phyloP scores from a whole-genome alignment of 2,113 vertebrate genomes.

The Heptranchias perlo region DNA sequence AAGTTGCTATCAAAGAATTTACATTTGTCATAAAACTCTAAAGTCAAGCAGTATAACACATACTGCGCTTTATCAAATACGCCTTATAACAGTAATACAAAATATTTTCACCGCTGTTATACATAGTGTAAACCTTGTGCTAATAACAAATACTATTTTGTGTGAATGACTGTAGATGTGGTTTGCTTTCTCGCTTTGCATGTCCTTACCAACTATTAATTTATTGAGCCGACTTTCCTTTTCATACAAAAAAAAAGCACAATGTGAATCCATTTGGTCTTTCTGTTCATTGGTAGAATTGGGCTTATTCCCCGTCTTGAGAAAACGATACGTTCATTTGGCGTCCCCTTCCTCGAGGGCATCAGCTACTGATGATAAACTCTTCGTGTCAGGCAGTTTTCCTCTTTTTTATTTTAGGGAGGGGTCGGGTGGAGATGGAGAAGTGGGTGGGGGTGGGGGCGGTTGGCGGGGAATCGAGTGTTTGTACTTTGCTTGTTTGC shows the following conservation, averaged over 20 bases:
- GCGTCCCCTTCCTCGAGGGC: not conserved
- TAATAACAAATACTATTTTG: slow-evolving; percentile 50
- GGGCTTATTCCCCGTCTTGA: not conserved
- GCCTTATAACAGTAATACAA: slow-evolving; percentile 56
- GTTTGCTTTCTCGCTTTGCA: slow-evolving; percentile 62
- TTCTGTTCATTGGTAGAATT: slow-evolving; percentile 55
- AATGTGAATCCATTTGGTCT: slow-evolving; percentile 73
- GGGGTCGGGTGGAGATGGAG: not conserved
- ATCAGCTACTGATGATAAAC: not conserved
- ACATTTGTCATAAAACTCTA: slow-evolving; percentile 48
- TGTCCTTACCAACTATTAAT: slow-evolving; percentile 67
- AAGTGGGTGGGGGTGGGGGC: not conserved
- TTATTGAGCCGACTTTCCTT: slow-evolving; percentile 56
- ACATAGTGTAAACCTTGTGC: slow-evolving; percentile 51
- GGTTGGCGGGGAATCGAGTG: not conserved
- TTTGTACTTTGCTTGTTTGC: slow-evolving; percentile 60
- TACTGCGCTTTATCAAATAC: slow-evolving; percentile 62
- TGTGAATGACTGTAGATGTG: slow-evolving; percentile 67
- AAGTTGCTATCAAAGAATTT: slow-evolving; percentile 51
- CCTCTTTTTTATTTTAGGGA: slow-evolving; percentile 48
- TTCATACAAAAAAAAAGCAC: slow-evolving; percentile 55
- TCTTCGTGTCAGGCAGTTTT: slow-evolving; percentile 73
- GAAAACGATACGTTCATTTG: not conserved
- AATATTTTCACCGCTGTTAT: slow-evolving; percentile 59
- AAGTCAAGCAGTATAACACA: slow-evolving; percentile 58